Percentiles rank a stretch among this genome's conserved stretches.
Evolutionary conservation across 2,113 vertebrate genomes (phyloP).

Genomic region (Uropsilus gracilis): DNA sequence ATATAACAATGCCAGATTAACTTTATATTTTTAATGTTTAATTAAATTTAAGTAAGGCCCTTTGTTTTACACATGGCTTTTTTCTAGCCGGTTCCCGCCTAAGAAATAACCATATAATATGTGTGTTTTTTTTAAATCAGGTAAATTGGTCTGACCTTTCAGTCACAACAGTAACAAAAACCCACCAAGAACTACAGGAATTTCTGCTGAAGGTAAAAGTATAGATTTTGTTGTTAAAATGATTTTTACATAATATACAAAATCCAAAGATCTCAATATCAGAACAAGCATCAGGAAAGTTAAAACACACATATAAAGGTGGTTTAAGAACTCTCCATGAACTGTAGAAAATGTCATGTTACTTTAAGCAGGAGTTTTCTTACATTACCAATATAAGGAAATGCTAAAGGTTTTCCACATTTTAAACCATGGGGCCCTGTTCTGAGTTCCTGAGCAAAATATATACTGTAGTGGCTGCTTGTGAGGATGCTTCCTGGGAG

Average conservation of each 20-base stretch:
- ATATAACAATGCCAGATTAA: not conserved
- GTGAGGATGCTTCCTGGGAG: not conserved
- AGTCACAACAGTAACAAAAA: conserved; percentile 93
- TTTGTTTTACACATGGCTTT: conserved; percentile 69
- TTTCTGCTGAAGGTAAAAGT: conserved; percentile 93
- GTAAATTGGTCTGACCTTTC: conserved; percentile 95
- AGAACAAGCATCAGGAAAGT: conserved; percentile 9
- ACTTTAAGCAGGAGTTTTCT: not conserved
- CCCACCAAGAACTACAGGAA: conserved; percentile 94
- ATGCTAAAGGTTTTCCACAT: not conserved
- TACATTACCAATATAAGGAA: not conserved
- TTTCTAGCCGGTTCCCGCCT: not conserved
- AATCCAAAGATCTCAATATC: conserved; percentile 19
- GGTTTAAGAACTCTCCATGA: not conserved
- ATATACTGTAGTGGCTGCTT: not conserved
- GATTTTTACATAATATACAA: conserved; percentile 43
- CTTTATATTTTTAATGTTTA: conserved; percentile 58
- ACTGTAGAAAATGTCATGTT: not conserved
- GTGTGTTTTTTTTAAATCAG: conserved; percentile 84
- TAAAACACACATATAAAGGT: not conserved
- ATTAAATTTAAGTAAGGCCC: conserved; percentile 41
- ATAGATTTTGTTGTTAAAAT: conserved; percentile 75
- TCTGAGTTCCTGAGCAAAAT: not conserved
- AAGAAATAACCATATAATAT: conserved; percentile 61
- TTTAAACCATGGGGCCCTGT: not conserved